Conservation (phyloP, 2,888 invertebrate species). For the Cantharis rustica region DNA sequence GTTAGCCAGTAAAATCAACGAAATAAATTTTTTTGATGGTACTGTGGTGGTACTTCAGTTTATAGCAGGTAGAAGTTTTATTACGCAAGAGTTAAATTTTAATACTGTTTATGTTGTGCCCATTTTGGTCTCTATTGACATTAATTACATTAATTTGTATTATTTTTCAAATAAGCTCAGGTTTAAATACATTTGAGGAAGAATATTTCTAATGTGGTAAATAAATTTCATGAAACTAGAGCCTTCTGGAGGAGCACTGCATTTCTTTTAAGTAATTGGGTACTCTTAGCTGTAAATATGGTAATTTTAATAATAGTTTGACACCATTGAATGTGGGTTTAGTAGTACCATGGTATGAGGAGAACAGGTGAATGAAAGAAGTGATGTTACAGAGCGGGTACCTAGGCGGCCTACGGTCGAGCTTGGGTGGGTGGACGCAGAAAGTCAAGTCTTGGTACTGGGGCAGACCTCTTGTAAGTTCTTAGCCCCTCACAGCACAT, state of each 20-base stretch:
- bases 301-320: slow-evolving; percentile 12
- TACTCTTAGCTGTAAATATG: neutral
- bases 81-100: neutral
- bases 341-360: slow-evolving; percentile 26
- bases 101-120: neutral
- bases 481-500: slow-evolving; percentile 46
- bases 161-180: neutral
- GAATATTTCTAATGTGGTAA: neutral
- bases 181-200: neutral
- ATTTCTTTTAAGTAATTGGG: neutral
- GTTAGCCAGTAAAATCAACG: neutral
- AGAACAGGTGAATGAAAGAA: slow-evolving; percentile 31
- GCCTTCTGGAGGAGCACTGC: neutral
- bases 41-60: neutral
- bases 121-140: neutral
- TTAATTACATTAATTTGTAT: neutral
- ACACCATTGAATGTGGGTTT: slow-evolving; percentile 9
- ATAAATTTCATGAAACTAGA: neutral
- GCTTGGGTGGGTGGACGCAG: slow-evolving; percentile 95
- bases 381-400: slow-evolving; percentile 78
- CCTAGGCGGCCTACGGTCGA: slow-evolving; percentile 92
- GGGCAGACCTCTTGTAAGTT: slow-evolving; percentile 96
- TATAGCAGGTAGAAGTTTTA: neutral
- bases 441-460: slow-evolving; percentile 97
- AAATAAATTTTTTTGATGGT: neutral